phyloP scores from a whole-genome alignment of 2,113 vertebrate genomes.

The Barnardius zonarius region DNA sequence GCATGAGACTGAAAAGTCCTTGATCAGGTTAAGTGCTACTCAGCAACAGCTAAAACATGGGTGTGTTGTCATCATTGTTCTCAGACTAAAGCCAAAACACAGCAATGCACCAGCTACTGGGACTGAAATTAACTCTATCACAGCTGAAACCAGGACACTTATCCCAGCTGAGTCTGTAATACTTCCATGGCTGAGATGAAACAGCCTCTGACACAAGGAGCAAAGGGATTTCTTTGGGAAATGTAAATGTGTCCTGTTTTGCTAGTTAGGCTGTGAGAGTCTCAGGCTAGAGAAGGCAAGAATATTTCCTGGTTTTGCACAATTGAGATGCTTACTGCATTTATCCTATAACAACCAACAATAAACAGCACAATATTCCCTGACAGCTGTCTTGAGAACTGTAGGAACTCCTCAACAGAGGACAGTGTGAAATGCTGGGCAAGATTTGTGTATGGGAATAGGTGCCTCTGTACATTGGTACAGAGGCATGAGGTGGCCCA shows the following conservation, averaged over 20 bases:
- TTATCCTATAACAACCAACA: not conserved
- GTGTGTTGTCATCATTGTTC: not conserved
- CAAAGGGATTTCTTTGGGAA: not conserved
- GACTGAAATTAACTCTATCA: not conserved
- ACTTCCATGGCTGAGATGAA: not conserved
- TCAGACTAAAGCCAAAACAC: not conserved
- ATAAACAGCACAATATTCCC: not conserved
- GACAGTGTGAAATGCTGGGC: not conserved
- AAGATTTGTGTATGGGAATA: not conserved
- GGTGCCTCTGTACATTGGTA: fast-evolving
- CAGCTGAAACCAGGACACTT: not conserved
- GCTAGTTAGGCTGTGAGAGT: not conserved
- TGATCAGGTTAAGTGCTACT: not conserved
- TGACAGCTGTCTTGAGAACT: not conserved
- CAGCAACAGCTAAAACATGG: not conserved
- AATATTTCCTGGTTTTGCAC: not conserved
- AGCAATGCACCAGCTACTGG: not conserved
- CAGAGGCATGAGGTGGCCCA: not conserved
- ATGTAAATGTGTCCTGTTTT: not conserved
- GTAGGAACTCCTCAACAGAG: not conserved
- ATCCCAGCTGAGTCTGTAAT: not conserved
- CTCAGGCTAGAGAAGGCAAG: not conserved
- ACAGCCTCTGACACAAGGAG: not conserved
- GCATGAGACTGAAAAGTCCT: not conserved
- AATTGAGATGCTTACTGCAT: not conserved